Percentiles rank a stretch among this genome's conserved stretches.
Conservation (phyloP, 2,113 vertebrate genomes). For the Hippocampus comes region DNA sequence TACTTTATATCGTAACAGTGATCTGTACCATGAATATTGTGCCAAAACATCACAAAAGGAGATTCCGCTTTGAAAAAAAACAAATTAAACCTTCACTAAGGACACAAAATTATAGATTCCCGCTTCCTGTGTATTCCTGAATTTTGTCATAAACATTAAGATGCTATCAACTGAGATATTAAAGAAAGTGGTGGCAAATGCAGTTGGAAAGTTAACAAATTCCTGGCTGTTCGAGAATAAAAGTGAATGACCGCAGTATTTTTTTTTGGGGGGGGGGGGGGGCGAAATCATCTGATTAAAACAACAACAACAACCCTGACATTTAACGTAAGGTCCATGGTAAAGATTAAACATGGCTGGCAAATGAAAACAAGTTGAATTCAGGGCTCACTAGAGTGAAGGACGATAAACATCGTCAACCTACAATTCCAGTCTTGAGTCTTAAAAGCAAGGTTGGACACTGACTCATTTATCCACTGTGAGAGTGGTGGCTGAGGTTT, state of each 20-base stretch:
- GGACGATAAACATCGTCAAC: conserved; percentile 7
- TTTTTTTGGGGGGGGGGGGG: background rate
- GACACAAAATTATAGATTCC: background rate
- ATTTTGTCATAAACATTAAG: background rate
- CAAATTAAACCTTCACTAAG: background rate
- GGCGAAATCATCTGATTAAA: background rate
- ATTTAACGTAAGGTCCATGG: background rate
- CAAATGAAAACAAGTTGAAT: background rate
- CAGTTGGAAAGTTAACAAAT: background rate
- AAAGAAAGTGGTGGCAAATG: background rate
- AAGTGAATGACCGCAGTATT: background rate
- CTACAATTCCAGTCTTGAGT: conserved; percentile 51
- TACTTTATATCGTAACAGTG: background rate
- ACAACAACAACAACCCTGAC: too few relatives aligned
- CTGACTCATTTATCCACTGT: conserved; percentile 39
- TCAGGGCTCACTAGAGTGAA: background rate
- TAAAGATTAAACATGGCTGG: background rate
- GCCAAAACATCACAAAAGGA: background rate
- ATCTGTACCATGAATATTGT: background rate
- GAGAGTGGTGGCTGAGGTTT: conserved; percentile 56
- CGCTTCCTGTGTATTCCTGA: background rate
- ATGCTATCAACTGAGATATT: conserved; percentile 2
- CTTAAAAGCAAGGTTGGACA: conserved; percentile 26
- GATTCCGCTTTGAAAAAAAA: too few relatives aligned
- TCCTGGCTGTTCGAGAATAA: background rate